phyloP scores from a whole-genome alignment of 30 jellyfish, hydroid and myxozoan species.

The Hydractinia echinata region DNA sequence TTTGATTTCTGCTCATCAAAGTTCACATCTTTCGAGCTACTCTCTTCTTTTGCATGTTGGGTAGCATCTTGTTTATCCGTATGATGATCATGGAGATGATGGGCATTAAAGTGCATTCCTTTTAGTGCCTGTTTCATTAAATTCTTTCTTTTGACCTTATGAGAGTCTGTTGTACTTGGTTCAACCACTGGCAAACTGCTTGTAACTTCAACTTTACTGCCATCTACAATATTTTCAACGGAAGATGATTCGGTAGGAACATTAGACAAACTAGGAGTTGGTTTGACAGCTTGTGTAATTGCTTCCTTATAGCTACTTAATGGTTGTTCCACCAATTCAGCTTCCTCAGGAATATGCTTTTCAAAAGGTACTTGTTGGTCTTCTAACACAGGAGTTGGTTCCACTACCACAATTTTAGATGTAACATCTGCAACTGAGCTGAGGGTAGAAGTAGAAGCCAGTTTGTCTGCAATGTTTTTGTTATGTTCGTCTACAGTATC shows the following conservation, averaged over 20 bases:
- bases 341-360: too few species aligned
- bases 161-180: not conserved
- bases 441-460: not conserved
- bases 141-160: not conserved
- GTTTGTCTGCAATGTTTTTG: not conserved
- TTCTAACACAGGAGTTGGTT: not conserved
- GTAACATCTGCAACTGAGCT: not conserved
- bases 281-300: not conserved
- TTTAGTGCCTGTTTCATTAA: constrained; percentile 20
- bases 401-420: not conserved
- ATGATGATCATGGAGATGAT: constrained; percentile 3
- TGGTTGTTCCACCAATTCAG: too few species aligned
- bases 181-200: not conserved
- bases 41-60: not conserved
- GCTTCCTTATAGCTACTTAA: not conserved
- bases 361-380: too few species aligned
- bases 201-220: not conserved
- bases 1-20: too few species aligned
- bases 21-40: not conserved
- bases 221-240: not conserved
- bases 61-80: constrained; percentile 14
- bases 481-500: constrained; percentile 1
- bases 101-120: constrained; percentile 17
- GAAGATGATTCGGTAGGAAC: not conserved
- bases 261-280: not conserved